A percentile compares a stretch with the other conserved stretches of the same genome.
phyloP scores from a whole-genome alignment of 1,140 invertebrate genomes.

The Drosophila ercepeae region DNA sequence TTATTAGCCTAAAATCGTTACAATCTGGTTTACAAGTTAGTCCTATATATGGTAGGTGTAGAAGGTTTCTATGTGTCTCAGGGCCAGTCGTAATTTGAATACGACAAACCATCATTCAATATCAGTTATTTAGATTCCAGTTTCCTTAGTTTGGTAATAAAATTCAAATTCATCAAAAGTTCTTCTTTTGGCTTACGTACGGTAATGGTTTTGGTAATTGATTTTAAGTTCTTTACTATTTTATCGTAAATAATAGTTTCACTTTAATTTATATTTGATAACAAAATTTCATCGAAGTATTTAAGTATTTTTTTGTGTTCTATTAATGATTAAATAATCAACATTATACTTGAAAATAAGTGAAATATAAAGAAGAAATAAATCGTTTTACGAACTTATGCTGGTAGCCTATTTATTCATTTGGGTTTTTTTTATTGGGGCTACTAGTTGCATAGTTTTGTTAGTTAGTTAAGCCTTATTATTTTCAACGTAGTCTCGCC shows the following conservation, averaged over 20 bases:
- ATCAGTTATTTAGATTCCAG: slow-evolving; percentile 59
- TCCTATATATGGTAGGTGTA: slow-evolving; percentile 56
- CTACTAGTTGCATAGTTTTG: slow-evolving; percentile 58
- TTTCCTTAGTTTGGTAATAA: slow-evolving; percentile 39
- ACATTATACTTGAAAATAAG: too few species aligned
- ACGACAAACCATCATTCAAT: slow-evolving; percentile 48
- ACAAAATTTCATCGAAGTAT: slow-evolving; percentile 6
- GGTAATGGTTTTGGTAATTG: slow-evolving; percentile 16
- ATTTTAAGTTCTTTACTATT: slow-evolving; percentile 19
- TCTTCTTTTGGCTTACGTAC: slow-evolving; percentile 46
- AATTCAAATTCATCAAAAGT: slow-evolving; percentile 49
- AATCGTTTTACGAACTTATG: slow-evolving; percentile 77
- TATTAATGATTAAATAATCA: not conserved
- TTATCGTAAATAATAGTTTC: not conserved
- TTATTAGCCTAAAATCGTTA: slow-evolving; percentile 75
- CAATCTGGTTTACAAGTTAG: slow-evolving; percentile 63
- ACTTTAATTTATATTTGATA: slow-evolving; percentile 6
- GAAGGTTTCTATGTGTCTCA: slow-evolving; percentile 50
- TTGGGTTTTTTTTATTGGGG: slow-evolving; percentile 56
- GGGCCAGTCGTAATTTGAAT: slow-evolving; percentile 12
- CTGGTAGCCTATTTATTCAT: slow-evolving; percentile 73
- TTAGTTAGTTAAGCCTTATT: slow-evolving; percentile 51
- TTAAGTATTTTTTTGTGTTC: slow-evolving; percentile 1
- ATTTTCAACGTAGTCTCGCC: slow-evolving; percentile 43
- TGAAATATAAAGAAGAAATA: slow-evolving; percentile 7